Percentiles rank a stretch among this genome's conserved stretches.
phyloP scores from a whole-genome alignment of 1,140 invertebrate species.

The Pseudomyrmex pallidus region DNA sequence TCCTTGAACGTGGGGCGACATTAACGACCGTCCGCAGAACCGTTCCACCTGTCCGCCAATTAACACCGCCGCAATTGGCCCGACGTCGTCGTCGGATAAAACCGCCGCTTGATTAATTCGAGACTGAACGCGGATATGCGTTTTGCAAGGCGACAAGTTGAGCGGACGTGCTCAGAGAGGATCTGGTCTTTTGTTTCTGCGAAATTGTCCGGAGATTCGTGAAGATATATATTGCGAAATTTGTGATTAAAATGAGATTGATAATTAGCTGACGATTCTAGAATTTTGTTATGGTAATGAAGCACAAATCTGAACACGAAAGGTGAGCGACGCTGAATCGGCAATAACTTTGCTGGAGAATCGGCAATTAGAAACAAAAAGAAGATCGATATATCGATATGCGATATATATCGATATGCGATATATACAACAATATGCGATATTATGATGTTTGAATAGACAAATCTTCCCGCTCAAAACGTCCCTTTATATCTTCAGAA shows the following conservation, averaged over 20 bases:
- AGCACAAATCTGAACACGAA: background rate
- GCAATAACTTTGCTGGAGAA: too few relatives aligned
- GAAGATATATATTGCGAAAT: background rate
- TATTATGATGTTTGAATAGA: too few relatives aligned
- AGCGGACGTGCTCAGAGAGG: background rate
- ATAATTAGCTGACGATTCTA: background rate
- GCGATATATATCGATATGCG: too few relatives aligned
- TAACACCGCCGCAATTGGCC: slow-evolving; percentile 28
- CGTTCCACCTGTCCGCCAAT: slow-evolving; percentile 41
- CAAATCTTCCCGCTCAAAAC: too few relatives aligned
- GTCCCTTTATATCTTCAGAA: too few relatives aligned
- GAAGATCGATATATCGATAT: too few relatives aligned
- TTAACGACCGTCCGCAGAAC: slow-evolving; percentile 58
- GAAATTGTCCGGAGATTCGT: background rate
- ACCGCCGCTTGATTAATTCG: slow-evolving; percentile 22
- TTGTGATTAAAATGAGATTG: background rate
- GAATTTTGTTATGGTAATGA: background rate
- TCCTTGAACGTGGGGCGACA: slow-evolving; percentile 65
- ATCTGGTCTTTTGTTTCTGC: background rate
- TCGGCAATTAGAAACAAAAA: too few relatives aligned
- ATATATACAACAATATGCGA: too few relatives aligned
- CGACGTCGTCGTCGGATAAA: slow-evolving; percentile 1
- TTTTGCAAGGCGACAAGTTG: slow-evolving; percentile 4
- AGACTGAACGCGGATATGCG: background rate
- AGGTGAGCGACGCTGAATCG: background rate